Evolutionary conservation across 1,140 invertebrate species (phyloP).

Genomic region (Zaprionus nigranus): DNA sequence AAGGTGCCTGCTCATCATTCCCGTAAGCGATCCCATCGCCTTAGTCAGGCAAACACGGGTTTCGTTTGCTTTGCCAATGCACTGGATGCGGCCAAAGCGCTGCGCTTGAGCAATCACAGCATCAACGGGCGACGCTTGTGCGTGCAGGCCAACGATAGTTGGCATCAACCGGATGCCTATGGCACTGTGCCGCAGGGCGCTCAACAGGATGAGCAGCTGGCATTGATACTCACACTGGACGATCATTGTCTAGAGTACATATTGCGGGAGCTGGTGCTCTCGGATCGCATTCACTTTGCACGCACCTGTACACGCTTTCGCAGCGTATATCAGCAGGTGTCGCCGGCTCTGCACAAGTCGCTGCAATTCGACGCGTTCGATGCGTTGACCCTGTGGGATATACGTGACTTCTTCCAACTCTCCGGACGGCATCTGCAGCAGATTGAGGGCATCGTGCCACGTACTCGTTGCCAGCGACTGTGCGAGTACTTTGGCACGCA

Average conservation of each 20-base stretch:
- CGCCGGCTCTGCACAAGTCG: conserved; percentile 9
- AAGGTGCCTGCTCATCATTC: not conserved
- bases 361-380: conserved; percentile 22
- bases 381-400: conserved; percentile 46
- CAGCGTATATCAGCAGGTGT: conserved; percentile 20
- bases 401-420: conserved; percentile 45
- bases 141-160: conserved; percentile 49
- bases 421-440: conserved; percentile 35
- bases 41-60: conserved; percentile 10
- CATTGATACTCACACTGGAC: conserved; percentile 27
- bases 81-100: conserved; percentile 28
- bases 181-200: not conserved
- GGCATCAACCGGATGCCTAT: conserved; percentile 56
- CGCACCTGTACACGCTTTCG: conserved; percentile 35
- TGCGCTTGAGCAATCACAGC: conserved; percentile 18
- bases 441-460: conserved; percentile 35
- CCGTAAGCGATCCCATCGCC: not conserved
- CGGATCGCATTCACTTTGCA: conserved; percentile 37
- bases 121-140: conserved; percentile 16
- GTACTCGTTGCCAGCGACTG: conserved; percentile 29
- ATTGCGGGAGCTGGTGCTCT: conserved; percentile 8
- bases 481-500: conserved; percentile 38
- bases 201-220: not conserved
- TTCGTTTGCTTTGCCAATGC: conserved; percentile 38
- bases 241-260: conserved; percentile 41